Evolutionary conservation across 1,140 invertebrate species (phyloP).

Genomic region (Eciton burchellii): DNA sequence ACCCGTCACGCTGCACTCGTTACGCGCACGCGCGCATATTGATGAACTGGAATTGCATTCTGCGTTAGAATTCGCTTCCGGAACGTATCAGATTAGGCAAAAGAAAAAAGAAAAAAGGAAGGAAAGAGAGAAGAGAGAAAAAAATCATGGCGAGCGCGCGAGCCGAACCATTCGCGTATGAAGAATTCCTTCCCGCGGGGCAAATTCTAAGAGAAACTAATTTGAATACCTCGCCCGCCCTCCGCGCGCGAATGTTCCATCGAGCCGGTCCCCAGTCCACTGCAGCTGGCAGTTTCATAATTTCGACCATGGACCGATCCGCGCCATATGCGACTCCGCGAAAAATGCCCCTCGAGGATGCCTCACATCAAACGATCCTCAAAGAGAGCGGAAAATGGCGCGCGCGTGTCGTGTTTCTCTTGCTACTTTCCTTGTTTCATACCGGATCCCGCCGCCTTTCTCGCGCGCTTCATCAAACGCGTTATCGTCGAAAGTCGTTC

Average conservation of each 20-base stretch:
- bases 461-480: slow-evolving; percentile 41
- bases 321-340: slow-evolving; percentile 41
- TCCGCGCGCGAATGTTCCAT: not conserved
- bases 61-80: not conserved
- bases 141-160: too few relatives aligned
- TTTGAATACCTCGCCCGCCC: slow-evolving; percentile 38
- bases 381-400: slow-evolving; percentile 58
- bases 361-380: slow-evolving; percentile 53
- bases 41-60: not conserved
- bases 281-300: slow-evolving; percentile 33
- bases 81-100: too few relatives aligned
- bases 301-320: slow-evolving; percentile 32
- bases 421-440: slow-evolving; percentile 33
- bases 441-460: not conserved
- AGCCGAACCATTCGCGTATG: not conserved
- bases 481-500: slow-evolving; percentile 22
- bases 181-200: slow-evolving; percentile 9
- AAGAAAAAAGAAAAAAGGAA: too few relatives aligned
- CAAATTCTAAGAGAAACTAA: slow-evolving; percentile 39
- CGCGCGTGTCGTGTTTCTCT: slow-evolving; percentile 18
- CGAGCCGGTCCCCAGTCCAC: slow-evolving; percentile 6
- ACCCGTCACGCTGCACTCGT: not conserved
- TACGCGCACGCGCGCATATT: not conserved
- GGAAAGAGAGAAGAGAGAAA: too few relatives aligned
- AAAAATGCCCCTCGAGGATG: slow-evolving; percentile 32